phyloP scores from a whole-genome alignment of 2,888 invertebrate genomes.

The Poecilobothrus nobilitatus region DNA sequence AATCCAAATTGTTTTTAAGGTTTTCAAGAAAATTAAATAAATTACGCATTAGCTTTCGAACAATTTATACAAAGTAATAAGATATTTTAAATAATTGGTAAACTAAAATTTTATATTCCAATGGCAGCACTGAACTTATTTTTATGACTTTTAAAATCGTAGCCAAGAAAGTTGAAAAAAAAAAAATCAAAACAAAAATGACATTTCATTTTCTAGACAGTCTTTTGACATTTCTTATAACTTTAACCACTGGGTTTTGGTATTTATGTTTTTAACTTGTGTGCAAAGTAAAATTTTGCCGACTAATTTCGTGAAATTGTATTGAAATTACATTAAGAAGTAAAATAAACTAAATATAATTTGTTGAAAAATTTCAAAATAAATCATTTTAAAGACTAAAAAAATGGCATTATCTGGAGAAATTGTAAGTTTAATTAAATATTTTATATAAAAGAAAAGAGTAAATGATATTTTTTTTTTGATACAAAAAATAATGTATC shows the following conservation, averaged over 20 bases:
- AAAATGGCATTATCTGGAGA: slow-evolving; percentile 1
- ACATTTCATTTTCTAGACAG: background rate
- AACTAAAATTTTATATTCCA: background rate
- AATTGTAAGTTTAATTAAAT: background rate
- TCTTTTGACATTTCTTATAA: background rate
- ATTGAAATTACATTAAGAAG: background rate
- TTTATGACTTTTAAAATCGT: background rate
- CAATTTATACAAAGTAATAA: no score
- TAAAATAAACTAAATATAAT: background rate
- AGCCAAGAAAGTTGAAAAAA: background rate
- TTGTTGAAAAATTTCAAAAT: background rate
- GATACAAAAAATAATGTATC: background rate
- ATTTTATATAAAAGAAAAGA: background rate
- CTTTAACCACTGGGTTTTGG: background rate
- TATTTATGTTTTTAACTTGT: background rate
- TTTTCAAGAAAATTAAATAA: no score
- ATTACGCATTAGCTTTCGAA: no score
- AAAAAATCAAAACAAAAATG: background rate
- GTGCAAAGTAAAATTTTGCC: background rate
- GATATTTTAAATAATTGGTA: no score
- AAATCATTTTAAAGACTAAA: background rate
- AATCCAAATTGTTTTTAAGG: no score
- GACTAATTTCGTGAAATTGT: background rate
- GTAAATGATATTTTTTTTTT: no score
- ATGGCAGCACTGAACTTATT: background rate